Evolutionary conservation across 2,797 vertebrate species (phyloP).

Genomic region (Peromyscus nudipes): DNA sequence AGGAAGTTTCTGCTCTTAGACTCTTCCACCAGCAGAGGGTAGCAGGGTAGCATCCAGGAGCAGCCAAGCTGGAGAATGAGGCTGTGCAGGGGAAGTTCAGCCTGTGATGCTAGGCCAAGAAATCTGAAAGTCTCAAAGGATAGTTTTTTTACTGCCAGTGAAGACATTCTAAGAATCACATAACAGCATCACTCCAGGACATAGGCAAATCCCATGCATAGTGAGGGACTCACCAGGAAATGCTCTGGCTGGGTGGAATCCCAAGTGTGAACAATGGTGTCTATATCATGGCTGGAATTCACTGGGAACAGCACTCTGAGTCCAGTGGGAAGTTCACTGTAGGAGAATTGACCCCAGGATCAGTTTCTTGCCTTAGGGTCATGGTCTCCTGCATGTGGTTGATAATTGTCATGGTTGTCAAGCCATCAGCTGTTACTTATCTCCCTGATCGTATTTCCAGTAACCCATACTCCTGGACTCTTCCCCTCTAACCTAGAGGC

Average conservation of each 20-base stretch:
- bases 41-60: not conserved
- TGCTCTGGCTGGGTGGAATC: not conserved
- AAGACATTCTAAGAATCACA: not conserved
- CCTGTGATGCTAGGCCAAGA: not conserved
- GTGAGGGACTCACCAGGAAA: not conserved
- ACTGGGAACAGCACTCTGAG: accelerated
- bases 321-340: not conserved
- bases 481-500: not conserved
- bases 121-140: accelerated
- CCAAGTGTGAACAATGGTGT: not conserved
- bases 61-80: accelerated
- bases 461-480: too few species aligned
- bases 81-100: not conserved
- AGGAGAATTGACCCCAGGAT: accelerated
- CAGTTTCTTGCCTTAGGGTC: not conserved
- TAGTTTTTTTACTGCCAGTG: accelerated
- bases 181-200: not conserved
- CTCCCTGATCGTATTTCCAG: too few species aligned
- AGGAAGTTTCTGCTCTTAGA: not conserved
- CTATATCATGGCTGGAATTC: not conserved
- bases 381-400: too few species aligned
- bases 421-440: too few species aligned
- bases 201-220: accelerated
- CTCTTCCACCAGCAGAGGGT: not conserved
- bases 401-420: too few species aligned